Evolutionary conservation across 2,797 vertebrate genomes (phyloP), one percentile per base, ranked within the genome.

Genomic region (Strix occidentalis): DNA sequence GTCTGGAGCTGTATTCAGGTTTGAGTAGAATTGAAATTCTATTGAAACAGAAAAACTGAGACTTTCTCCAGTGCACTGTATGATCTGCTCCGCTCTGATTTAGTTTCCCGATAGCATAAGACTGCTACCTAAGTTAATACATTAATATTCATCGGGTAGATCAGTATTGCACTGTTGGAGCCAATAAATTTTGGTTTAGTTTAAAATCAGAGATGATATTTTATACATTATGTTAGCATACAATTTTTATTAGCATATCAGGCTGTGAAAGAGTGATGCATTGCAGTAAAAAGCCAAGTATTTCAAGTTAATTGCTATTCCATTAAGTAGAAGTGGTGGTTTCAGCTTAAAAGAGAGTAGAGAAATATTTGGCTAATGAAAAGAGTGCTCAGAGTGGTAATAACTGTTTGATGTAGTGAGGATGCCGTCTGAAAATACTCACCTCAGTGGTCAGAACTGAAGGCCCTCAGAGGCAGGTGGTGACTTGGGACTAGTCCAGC

Each of bases 231-330:
- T 92, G 83, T 93, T 95, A 94, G 82, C 96, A 94, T 96, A 87
- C 96, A 92, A 54, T 90, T 94, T 96, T 97, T 95, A 95, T 94
- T 90, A 94, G 96, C 95, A 37, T 78, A 96, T 93, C 91, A 76
- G 76, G n/a, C 94, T 83, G 92, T 68, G 89, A 82, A 82, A 75
- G 84, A 94, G 77, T 95, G 94, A 93, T 96, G 95, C 96, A 94
- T 88, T 87, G 64, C 89, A 93, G 90, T 72, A 86, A 95, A 96
- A 95, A 96, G 90, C 77, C 84, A 94, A 94, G 74, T 89, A 92
- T 97, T 97, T 95, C 95, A 94, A 94, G 86, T 91, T 97, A 97
- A 97, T 97, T 95, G 95, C 90, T 93, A 64, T 90, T 95, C 88
- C 93, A 88, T 95, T 96, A 94, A 95, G 95, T 90, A 96, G 88